Evolutionary conservation across 2,888 invertebrate species (phyloP).

Genomic region (Miltochrista miniata): DNA sequence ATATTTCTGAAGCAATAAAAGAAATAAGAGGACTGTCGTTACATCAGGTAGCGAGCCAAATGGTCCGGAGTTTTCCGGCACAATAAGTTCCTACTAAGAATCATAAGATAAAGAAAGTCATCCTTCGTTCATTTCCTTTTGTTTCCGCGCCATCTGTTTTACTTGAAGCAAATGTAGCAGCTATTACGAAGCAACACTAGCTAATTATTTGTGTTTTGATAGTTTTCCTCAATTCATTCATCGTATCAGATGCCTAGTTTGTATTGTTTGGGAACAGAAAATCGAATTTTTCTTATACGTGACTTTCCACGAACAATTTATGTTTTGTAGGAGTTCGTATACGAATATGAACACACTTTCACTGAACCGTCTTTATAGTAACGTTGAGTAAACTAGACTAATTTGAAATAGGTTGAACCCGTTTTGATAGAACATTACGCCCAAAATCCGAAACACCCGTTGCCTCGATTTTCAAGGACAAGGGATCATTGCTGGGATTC

Average conservation of each 20-base stretch:
- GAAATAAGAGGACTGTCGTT: constrained; percentile 49
- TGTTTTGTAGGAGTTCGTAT: constrained; percentile 22
- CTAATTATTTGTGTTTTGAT: constrained; percentile 50
- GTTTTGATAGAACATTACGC: no score
- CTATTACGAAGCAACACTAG: constrained; percentile 52
- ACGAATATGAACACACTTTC: constrained; percentile 24
- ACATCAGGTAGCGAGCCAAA: constrained; percentile 54
- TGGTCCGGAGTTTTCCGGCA: constrained; percentile 55
- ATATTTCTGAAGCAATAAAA: constrained; percentile 40
- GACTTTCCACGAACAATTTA: constrained; percentile 24
- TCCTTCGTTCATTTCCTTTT: constrained; percentile 72
- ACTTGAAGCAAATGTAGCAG: constrained; percentile 55
- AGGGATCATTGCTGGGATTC: no score
- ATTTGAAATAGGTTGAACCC: no score
- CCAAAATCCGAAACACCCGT: no score
- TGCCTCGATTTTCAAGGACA: no score
- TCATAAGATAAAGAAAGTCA: constrained; percentile 75
- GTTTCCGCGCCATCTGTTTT: constrained; percentile 71
- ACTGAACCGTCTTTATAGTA: no score
- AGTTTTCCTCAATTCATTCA: constrained; percentile 29
- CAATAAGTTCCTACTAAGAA: constrained; percentile 55
- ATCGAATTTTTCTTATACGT: constrained; percentile 22
- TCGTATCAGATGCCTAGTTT: constrained; percentile 19
- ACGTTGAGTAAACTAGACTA: no score
- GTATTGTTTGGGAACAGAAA: constrained; percentile 22